Conservation (phyloP, 2,113 vertebrate genomes). For the Planiliza haematocheilus region DNA sequence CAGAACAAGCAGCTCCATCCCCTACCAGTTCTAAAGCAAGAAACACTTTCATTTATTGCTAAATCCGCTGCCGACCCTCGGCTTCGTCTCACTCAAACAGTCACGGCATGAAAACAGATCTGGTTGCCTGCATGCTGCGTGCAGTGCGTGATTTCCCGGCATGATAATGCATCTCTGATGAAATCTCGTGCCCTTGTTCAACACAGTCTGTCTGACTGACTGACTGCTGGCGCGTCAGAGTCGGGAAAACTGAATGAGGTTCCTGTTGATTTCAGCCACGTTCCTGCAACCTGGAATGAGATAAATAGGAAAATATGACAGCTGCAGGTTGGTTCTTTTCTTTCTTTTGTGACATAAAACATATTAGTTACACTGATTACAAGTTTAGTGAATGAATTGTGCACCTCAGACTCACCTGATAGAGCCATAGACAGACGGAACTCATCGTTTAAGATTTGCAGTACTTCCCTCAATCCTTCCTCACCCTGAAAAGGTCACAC, state of each 20-base stretch:
- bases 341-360: neutral
- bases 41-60: conserved; percentile 24
- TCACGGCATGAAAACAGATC: conserved; percentile 11
- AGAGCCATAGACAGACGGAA: conserved; percentile 91
- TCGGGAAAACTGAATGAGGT: conserved; percentile 86
- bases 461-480: conserved; percentile 88
- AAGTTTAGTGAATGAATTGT: neutral
- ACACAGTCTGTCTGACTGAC: no score
- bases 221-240: conserved; percentile 74
- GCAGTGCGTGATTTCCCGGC: neutral
- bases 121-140: neutral
- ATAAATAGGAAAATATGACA: neutral
- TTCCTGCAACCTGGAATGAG: conserved; percentile 85
- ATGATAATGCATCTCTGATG: neutral
- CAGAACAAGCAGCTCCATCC: conserved; percentile 1
- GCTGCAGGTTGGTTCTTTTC: no score
- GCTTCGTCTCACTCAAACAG: conserved; percentile 2
- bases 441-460: conserved; percentile 92
- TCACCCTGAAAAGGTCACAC: conserved; percentile 85
- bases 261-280: conserved; percentile 85
- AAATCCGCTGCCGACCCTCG: conserved; percentile 4
- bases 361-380: neutral
- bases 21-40: conserved; percentile 25
- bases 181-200: conserved; percentile 3
- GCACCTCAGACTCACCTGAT: conserved; percentile 82